Evolutionary conservation across 2,113 vertebrate genomes (phyloP).

Genomic region (Cynopterus brachyotis): DNA sequence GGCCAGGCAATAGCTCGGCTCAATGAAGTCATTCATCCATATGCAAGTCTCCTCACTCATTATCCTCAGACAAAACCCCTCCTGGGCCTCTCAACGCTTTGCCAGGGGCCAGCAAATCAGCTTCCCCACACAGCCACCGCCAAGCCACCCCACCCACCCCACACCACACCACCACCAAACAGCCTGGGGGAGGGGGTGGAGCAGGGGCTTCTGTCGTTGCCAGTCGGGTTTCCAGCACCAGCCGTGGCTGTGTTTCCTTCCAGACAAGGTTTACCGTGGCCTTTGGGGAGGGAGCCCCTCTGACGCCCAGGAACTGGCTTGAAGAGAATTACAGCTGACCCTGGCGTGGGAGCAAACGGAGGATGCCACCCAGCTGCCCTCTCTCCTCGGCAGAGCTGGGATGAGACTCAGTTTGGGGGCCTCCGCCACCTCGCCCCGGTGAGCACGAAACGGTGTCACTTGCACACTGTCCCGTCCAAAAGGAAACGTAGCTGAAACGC

Average conservation of each 20-base stretch:
- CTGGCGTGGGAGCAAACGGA: neutral
- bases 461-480: neutral
- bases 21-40: slow-evolving; percentile 61
- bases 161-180: no score
- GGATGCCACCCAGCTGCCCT: fast-evolving
- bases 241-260: neutral
- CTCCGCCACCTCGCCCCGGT: neutral
- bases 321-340: neutral
- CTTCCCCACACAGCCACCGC: neutral
- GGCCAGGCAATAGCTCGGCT: slow-evolving; percentile 30
- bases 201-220: neutral
- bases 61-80: slow-evolving; percentile 57
- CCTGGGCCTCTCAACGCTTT: neutral
- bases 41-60: slow-evolving; percentile 10
- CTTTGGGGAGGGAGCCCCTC: neutral
- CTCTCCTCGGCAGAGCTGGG: neutral
- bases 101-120: neutral
- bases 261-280: neutral
- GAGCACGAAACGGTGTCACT: neutral
- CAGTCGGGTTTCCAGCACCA: neutral
- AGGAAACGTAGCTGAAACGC: slow-evolving; percentile 2
- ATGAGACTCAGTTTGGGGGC: neutral
- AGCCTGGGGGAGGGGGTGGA: no score
- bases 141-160: neutral
- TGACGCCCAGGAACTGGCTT: neutral